Conservation (phyloP, 2,113 vertebrate genomes). For the Crotophaga sulcirostris region DNA sequence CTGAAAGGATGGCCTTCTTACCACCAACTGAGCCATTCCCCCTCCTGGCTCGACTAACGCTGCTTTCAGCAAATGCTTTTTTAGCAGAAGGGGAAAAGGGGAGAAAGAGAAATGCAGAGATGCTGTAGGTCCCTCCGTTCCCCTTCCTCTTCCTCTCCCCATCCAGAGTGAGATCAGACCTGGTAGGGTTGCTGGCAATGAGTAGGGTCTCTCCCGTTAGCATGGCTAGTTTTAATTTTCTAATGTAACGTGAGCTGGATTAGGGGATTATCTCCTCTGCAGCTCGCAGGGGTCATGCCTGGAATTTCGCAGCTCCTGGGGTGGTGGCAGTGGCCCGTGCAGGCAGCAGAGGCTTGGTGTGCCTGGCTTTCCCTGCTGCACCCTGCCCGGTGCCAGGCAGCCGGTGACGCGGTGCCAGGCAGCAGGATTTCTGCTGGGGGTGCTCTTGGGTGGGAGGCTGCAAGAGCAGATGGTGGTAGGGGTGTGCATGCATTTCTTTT, state of each 20-base stretch:
- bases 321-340: neutral
- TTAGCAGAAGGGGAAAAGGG: neutral
- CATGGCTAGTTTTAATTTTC: constrained; percentile 58
- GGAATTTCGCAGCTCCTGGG: neutral
- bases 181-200: neutral
- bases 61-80: neutral
- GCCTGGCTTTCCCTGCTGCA: neutral
- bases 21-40: constrained; percentile 18
- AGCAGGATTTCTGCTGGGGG: neutral
- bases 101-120: neutral
- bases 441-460: neutral
- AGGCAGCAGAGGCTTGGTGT: neutral
- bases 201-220: neutral
- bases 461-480: neutral
- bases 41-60: neutral
- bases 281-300: neutral
- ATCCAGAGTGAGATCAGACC: neutral
- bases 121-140: neutral
- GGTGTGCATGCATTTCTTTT: neutral
- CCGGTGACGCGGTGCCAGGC: accelerated
- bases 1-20: constrained; percentile 49
- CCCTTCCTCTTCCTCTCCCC: neutral
- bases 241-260: constrained; percentile 59
- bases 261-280: constrained; percentile 46
- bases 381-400: neutral